Evolutionary conservation across 2,113 vertebrate genomes (phyloP).

Genomic region (Hyperopisus bebe): DNA sequence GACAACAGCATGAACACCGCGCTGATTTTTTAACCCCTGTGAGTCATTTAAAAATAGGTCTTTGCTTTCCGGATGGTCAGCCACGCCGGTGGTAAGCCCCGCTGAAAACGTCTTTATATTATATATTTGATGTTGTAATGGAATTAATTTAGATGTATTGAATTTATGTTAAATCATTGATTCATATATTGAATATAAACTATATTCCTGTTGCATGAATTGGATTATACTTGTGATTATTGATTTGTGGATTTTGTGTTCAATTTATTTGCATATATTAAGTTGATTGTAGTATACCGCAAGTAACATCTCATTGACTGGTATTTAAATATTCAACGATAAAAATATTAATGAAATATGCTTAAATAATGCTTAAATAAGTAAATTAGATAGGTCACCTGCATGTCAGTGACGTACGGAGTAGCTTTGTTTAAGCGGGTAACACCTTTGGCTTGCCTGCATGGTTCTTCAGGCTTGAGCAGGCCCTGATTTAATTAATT

Average conservation of each 20-base stretch:
- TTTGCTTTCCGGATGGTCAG: background rate
- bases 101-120: background rate
- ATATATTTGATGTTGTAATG: background rate
- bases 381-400: background rate
- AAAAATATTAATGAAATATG: background rate
- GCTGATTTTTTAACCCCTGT: background rate
- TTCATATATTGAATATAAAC: background rate
- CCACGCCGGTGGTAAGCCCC: background rate
- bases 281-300: background rate
- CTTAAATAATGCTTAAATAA: slow-evolving; percentile 30
- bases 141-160: background rate
- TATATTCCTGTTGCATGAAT: background rate
- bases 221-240: background rate
- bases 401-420: background rate
- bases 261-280: background rate
- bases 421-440: background rate
- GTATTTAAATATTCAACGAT: background rate
- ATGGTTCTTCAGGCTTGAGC: background rate
- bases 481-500: background rate
- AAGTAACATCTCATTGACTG: background rate
- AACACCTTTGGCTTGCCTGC: background rate
- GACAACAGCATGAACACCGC: background rate
- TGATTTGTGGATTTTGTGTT: background rate
- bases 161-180: background rate
- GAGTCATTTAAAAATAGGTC: background rate